These are phyloP conservation scores for Dromaius novaehollandiae DNA, from an alignment of 2,113 vertebrate genomes.

Conservation along the genomic window DNA sequence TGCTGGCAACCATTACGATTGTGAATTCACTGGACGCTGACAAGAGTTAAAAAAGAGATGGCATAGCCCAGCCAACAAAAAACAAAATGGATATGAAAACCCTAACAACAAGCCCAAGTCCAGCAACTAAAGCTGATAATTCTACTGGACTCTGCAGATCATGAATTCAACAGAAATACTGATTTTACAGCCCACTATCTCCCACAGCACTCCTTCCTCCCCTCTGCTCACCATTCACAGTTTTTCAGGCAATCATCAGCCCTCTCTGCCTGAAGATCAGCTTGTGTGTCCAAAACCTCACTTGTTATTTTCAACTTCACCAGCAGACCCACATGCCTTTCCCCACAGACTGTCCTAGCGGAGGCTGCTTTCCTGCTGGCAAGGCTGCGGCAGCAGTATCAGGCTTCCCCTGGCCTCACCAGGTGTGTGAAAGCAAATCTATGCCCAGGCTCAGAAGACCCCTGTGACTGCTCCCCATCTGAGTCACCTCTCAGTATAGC, in stretches of 20 bases:
- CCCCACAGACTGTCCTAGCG: fast-evolving
- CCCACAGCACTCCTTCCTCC: constrained; percentile 10
- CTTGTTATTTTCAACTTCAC: neutral
- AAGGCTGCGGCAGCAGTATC: neutral
- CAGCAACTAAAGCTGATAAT: constrained; percentile 8
- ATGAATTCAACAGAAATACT: neutral
- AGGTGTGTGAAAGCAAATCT: neutral
- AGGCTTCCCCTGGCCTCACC: neutral
- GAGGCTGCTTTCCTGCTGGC: neutral
- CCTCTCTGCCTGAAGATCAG: fast-evolving
- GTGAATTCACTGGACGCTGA: constrained; percentile 31
- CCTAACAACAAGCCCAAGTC: constrained; percentile 1
- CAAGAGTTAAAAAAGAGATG: constrained; percentile 17
- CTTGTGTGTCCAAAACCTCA: neutral
- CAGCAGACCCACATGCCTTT: neutral
- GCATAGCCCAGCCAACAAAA: neutral
- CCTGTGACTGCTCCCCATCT: neutral
- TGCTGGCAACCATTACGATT: constrained; percentile 47
- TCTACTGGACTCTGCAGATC: neutral
- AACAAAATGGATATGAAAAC: neutral
- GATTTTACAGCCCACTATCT: neutral
- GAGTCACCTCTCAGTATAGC: neutral
- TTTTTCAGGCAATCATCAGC: neutral
- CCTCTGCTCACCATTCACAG: neutral
- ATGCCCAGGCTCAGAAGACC: neutral